Conservation (phyloP, 2,797 vertebrate species). For the Anniella stebbinsi region DNA sequence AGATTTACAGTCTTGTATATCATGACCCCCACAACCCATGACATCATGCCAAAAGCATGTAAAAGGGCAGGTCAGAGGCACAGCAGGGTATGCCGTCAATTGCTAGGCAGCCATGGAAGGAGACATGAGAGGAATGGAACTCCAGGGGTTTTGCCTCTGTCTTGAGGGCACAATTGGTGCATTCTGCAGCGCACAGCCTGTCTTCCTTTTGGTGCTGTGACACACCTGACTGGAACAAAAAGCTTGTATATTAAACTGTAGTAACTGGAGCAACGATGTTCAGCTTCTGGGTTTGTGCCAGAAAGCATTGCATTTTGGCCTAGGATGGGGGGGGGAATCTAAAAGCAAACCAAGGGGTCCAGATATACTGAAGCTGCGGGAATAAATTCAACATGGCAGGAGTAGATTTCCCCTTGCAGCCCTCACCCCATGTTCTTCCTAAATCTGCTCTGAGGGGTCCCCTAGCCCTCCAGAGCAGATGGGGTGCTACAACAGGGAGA, state of each 20-base stretch:
- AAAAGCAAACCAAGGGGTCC: neutral
- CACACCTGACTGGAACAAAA: neutral
- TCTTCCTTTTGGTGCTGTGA: neutral
- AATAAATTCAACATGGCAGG: neutral
- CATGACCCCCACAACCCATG: slow-evolving; percentile 21
- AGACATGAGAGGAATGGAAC: neutral
- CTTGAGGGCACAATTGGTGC: neutral
- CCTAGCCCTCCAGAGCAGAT: too few species aligned
- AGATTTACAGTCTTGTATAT: neutral
- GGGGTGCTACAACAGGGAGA: too few species aligned
- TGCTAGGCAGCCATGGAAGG: neutral
- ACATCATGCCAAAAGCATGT: slow-evolving; percentile 39
- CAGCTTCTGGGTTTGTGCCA: neutral
- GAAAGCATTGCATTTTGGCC: neutral
- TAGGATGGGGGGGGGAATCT: neutral
- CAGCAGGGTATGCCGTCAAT: fast-evolving
- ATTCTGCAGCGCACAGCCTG: neutral
- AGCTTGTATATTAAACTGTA: neutral
- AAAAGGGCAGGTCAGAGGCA: fast-evolving
- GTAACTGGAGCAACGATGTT: neutral
- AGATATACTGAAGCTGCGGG: neutral
- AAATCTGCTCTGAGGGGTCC: too few species aligned
- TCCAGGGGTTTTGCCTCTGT: neutral
- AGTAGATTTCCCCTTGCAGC: neutral
- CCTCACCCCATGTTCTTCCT: too few species aligned